A percentile compares a stretch with the other conserved stretches of the same genome.
phyloP scores from a whole-genome alignment of 2,797 vertebrate genomes.

The Myotis myotis region DNA sequence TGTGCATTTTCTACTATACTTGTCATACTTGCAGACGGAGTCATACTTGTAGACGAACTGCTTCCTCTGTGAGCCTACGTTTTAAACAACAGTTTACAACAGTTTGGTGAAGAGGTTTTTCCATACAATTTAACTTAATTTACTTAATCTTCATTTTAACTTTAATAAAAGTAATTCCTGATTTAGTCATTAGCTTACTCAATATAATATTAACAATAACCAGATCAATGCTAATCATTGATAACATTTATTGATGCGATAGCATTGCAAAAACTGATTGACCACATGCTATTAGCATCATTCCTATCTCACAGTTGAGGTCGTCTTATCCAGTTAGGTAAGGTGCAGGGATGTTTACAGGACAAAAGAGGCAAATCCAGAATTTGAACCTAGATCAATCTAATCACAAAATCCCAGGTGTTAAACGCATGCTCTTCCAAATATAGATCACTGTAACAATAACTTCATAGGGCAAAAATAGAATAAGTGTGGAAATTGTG shows the following conservation, averaged over 20 bases:
- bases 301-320: neutral
- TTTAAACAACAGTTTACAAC: neutral
- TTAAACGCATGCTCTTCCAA: neutral
- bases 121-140: neutral
- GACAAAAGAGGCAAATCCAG: neutral
- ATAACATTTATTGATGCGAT: neutral
- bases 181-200: neutral
- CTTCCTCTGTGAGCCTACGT: neutral
- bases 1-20: neutral
- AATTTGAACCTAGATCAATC: neutral
- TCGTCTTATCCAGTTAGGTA: neutral
- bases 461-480: neutral
- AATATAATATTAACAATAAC: neutral
- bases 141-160: constrained; percentile 16
- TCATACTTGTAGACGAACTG: neutral
- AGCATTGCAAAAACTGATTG: neutral
- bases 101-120: neutral
- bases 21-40: too few species aligned
- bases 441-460: neutral
- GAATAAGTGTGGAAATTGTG: neutral
- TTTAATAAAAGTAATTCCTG: neutral
- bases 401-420: neutral
- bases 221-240: neutral
- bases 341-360: neutral
- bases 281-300: neutral